Base-by-base conservation (phyloP, 1,140 invertebrate genomes). In the Metaphire vulgaris region DNA sequence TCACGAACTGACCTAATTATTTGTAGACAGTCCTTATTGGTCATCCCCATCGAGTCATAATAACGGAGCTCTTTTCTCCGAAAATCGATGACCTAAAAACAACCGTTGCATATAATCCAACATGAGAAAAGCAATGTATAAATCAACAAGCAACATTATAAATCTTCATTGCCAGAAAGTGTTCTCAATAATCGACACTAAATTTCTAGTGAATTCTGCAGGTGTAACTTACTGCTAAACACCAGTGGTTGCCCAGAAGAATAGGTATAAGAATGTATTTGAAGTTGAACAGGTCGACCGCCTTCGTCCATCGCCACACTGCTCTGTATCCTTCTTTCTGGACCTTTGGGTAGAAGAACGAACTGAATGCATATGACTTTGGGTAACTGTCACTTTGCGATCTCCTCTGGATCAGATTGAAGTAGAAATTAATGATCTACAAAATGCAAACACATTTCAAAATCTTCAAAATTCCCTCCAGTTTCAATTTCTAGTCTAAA, bases 221-320 rank as follows among this genome's bases (percentile, higher is more conserved):
- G n/a, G n/a, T n/a, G n/a, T n/a, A n/a, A n/a, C 85, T 82, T 83
- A 89, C 88, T 26, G 93, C 92, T 87, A 99, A 89, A 85, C 95
- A 98, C 97, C 97, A 99, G 86, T 99, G 97, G 77, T 97, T 90
- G 0, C 92, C 92, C 30, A 98, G 87, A 88, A 99, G 97, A 33
- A 99, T 90, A 0, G 97, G 97, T 26, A 98, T 89, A 2, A 97
- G 87, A 29, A 98, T 86, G 15, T 96, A 84, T 81, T 96, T 92
- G 80, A 92, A 88, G 1, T 89, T 84, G 85, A 98, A 97, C 72
- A 98, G 90, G 85, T 98, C 94, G 16, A 86, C 81, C 69, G 80
- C 82, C 70, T 81, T 81, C 0, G 86, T 87, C 85, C 85, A 86
- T 33, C 85, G 72, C 33, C 78, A 80, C 0, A 86, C 81, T 12